A percentile compares a stretch with the other conserved stretches of the same genome.
Evolutionary conservation across 2,888 invertebrate species (phyloP).

Genomic region (Neoscelio sp.): DNA sequence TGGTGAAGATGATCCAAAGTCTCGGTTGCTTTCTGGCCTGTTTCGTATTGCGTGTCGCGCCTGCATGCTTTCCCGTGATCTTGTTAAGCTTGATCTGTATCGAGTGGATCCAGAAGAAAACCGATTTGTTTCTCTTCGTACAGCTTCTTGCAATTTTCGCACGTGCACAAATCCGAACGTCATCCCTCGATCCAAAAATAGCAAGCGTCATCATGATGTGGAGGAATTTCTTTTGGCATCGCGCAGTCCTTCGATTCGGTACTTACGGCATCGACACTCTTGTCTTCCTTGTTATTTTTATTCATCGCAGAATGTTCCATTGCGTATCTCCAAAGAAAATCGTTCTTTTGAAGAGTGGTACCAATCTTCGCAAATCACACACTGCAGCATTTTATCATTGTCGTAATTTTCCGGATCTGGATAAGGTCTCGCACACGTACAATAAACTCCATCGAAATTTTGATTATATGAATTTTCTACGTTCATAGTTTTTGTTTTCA

Average conservation of each 20-base stretch:
- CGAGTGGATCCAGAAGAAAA: slow-evolving; percentile 91
- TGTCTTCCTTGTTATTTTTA: slow-evolving; percentile 61
- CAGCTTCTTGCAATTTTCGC: slow-evolving; percentile 86
- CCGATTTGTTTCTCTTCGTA: slow-evolving; percentile 89
- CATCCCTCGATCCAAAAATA: slow-evolving; percentile 91
- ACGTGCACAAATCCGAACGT: slow-evolving; percentile 90
- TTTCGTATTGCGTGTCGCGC: slow-evolving; percentile 88
- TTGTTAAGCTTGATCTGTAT: slow-evolving; percentile 93
- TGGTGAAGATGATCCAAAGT: slow-evolving; percentile 92
- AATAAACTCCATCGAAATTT: slow-evolving; percentile 97
- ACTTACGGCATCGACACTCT: slow-evolving; percentile 73
- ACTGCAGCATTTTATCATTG: slow-evolving; percentile 98
- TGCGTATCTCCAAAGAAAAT: slow-evolving; percentile 90
- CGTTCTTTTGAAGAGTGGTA: slow-evolving; percentile 91
- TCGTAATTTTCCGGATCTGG: slow-evolving; percentile 94
- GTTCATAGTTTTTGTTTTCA: slow-evolving; percentile 87
- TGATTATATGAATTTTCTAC: slow-evolving; percentile 93
- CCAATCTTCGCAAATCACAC: slow-evolving; percentile 99
- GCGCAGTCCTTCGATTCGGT: slow-evolving; percentile 71
- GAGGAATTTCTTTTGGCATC: slow-evolving; percentile 71
- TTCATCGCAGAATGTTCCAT: slow-evolving; percentile 79
- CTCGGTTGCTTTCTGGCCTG: slow-evolving; percentile 91
- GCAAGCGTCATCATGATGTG: slow-evolving; percentile 83
- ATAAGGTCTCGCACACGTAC: slow-evolving; percentile 95
- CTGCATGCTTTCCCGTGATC: slow-evolving; percentile 88